Base-by-base conservation (phyloP, 2,113 vertebrate genomes). In the Puma concolor region DNA sequence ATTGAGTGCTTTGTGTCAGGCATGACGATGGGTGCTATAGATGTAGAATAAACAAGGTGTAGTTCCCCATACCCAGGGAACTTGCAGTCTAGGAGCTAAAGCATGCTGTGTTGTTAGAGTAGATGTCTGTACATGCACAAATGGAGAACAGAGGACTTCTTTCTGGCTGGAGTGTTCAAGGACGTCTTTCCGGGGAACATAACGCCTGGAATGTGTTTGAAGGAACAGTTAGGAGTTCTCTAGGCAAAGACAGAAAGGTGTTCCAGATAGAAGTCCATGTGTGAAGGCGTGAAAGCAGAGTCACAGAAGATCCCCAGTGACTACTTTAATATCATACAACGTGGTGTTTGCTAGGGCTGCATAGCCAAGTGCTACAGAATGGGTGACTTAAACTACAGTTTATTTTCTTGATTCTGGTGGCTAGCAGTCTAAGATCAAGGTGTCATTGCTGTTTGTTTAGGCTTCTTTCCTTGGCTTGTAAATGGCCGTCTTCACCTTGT, bases 21-120 rank as follows among this genome's bases (percentile, higher is more conserved):
- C 33, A 33, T 27, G 1, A 0, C 25, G 3, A 3, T 17, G 7
- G 33, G n/a, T 12, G 19, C 69, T 76, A 31, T 2, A 60, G 63
- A n/a, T 48, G 2, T 7, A 31, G 36, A 48, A 74, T 11, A n/a
- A 50, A 4, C 0, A 27, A 74, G 36, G 63, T 0, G 1, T 15
- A 17, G 36, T 6, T 5, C 3, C 74, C 44, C 16, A 25, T 4
- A 1, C 33, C 44, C 31, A 13, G 76, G 15, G 25, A 89, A 12
- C 19, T 23, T 9, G 12, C 21, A 0, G 31, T 41, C 57, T 6
- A 4, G n/a, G 36, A 71, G 63, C 25, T 6, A 0, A 2, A 2
- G 4, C 25, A 0, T 1, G 2, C 48, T 67, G 44, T 1, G 4
- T 36, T 44, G 4, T 54, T 41, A 29, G 7, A 6, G 5, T 11